Base-by-base conservation (phyloP, 1,140 invertebrate species). In the Pachypeltis micranthus region DNA sequence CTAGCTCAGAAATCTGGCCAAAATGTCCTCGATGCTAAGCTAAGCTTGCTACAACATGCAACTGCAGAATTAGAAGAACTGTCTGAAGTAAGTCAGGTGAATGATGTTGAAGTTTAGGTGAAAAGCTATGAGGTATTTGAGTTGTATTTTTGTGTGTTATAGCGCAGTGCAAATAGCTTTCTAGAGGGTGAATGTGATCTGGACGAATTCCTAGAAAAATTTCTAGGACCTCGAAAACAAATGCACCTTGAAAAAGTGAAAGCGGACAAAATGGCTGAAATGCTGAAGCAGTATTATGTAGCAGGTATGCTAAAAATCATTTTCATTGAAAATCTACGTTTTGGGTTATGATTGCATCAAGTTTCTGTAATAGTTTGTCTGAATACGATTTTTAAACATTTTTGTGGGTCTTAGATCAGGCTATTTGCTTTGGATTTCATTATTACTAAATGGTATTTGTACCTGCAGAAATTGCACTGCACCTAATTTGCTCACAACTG, bases 31-130 rank as follows among this genome's bases (percentile, higher is more conserved):
- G 90, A 93, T 67, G 87, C 86, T 23, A 85, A 87, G 12, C 74
- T 90, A 62, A 90, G 89, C 0, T 71, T 93, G 29, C 75, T 93
- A 14, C 87, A 92, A 80, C 84, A 88, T 29, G 83, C 88, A 16
- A 84, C 88, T 51, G 85, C 90, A 51, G 85, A 91, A 78, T 83
- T 85, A 47, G 91, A 94, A 75, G 90, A 93, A 74, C 80, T 88
- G 72, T 88, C 88, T 24, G 91, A 94, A 73, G 80, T 81, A 68
- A 57, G 44, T 16, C 7, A 10, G 31, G 16, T 39, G 31, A 10
- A 39, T 39, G 31, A 10, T 39, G 31, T 7, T 7, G 16, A 39
- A 16, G 7, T 39, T 39, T 39, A 10, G 31, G 31, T 39, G 31
- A 39, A 39, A 16, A 39, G 7, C 31, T 39, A 39, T 16, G 31